Evolutionary conservation across 2,888 invertebrate genomes (phyloP), one percentile per base, ranked within the genome.

Genomic region (Octodonta nipae): DNA sequence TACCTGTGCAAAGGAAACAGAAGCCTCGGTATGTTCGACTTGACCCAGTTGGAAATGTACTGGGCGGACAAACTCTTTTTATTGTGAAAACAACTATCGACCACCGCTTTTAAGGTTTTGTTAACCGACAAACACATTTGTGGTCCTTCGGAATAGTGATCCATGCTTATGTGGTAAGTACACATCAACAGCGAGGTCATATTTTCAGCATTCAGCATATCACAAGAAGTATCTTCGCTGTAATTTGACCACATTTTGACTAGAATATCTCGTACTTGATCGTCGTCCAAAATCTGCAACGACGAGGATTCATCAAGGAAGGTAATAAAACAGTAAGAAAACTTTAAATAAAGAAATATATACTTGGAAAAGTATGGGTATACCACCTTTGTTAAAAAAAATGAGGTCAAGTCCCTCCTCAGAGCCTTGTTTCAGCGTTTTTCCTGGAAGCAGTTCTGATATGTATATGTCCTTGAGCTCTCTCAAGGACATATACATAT

Each of bases 21-120:
- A 25, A 86, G 65, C 26, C 85, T 67, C 24, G 81, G 82, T 37
- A 81, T 77, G 63, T 88, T 78, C 41, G 78, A 73, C 49, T 75
- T 73, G 13, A 87, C 67, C 87, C 87, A 88, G 54, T 85, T 82
- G 31, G 76, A 73, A 36, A 86, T 77, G 55, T 74, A 87, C 36
- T 78, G 78, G 13, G 75, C 65, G 30, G 82, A 82, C 43, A 87
- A 70, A 28, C 68, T 66, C 37, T 74, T 73, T 58, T 84, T 83
- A 15, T 75, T 75, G 57, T 85, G 82, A 64, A 85, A 87, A 55
- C 86, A 86, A 11, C 85, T 79, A 45, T 74, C 72, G 30, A 79
- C 72, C 17, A 85, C 79, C 2, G 83, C 71, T 28, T 73, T 65
- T 30, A 86, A 62, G 1, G 83, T 82, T 44, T 74, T 72, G 52